A percentile compares a stretch with the other conserved stretches of the same genome.
phyloP scores from a whole-genome alignment of 2,113 vertebrate genomes.

The Sander vitreus region DNA sequence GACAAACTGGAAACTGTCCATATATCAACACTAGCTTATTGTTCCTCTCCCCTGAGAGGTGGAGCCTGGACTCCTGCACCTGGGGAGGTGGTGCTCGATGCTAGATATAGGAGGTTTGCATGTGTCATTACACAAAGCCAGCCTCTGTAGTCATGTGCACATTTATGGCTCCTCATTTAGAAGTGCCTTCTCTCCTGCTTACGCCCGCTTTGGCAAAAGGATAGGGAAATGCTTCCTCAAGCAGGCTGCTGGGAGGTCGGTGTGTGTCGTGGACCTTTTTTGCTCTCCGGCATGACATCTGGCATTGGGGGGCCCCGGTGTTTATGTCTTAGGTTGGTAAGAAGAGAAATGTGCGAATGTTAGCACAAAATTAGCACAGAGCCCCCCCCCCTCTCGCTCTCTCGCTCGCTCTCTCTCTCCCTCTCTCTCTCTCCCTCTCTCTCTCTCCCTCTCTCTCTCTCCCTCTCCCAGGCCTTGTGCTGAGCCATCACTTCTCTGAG shows the following conservation, averaged over 20 bases:
- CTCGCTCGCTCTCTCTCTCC: no score
- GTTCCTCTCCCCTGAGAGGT: slow-evolving; percentile 17
- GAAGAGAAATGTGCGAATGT: slow-evolving; percentile 67
- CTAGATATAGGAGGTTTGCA: slow-evolving; percentile 28
- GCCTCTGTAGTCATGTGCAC: slow-evolving; percentile 9
- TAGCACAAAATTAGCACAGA: slow-evolving; percentile 59
- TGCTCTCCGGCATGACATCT: slow-evolving; percentile 36
- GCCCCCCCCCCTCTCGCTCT: no score
- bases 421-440: no score
- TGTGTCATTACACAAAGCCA: slow-evolving; percentile 11
- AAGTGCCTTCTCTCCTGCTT: slow-evolving; percentile 26
- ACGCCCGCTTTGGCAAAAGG: slow-evolving; percentile 33
- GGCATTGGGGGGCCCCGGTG: not conserved
- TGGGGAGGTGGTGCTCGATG: slow-evolving; percentile 7
- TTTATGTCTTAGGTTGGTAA: slow-evolving; percentile 50
- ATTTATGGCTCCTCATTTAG: slow-evolving; percentile 11
- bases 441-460: slow-evolving; percentile 8
- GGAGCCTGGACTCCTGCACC: slow-evolving; percentile 42
- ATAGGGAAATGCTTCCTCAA: slow-evolving; percentile 28
- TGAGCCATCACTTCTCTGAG: slow-evolving; percentile 70
- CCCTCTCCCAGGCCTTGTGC: slow-evolving; percentile 63
- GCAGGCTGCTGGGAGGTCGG: slow-evolving; percentile 39
- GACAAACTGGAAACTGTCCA: not conserved
- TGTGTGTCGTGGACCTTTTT: slow-evolving; percentile 37
- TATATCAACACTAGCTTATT: slow-evolving; percentile 10